phyloP scores from a whole-genome alignment of 2,888 invertebrate species.

The Acleris sparsana region DNA sequence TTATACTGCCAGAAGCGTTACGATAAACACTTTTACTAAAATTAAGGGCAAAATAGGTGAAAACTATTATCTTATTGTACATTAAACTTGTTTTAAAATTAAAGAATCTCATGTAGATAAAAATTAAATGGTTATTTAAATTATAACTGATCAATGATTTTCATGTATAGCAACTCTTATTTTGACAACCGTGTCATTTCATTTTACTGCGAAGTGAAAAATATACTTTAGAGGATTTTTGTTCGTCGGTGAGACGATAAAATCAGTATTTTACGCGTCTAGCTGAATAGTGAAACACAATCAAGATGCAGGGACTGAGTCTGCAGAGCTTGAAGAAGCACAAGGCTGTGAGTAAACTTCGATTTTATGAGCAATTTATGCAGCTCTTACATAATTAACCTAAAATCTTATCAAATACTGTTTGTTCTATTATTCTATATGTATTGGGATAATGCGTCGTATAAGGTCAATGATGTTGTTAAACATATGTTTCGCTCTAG shows the following conservation, averaged over 20 bases:
- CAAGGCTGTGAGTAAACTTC: slow-evolving; percentile 87
- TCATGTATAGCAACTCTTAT: slow-evolving; percentile 14
- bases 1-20: slow-evolving; percentile 7
- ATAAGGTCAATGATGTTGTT: slow-evolving; percentile 28
- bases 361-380: slow-evolving; percentile 37
- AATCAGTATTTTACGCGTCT: slow-evolving; percentile 16
- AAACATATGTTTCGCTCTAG: not conserved
- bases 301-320: slow-evolving; percentile 89
- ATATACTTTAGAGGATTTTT: slow-evolving; percentile 12
- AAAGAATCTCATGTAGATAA: not conserved
- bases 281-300: slow-evolving; percentile 12
- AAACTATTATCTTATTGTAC: no score
- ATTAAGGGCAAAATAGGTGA: no score
- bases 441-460: slow-evolving; percentile 28
- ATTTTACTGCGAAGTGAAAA: slow-evolving; percentile 5
- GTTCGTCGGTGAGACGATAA: slow-evolving; percentile 24
- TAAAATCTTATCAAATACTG: slow-evolving; percentile 43
- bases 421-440: slow-evolving; percentile 27
- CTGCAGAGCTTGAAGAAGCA: slow-evolving; percentile 89
- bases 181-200: slow-evolving; percentile 24
- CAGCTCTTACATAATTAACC: slow-evolving; percentile 79
- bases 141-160: not conserved
- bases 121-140: not conserved
- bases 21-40: no score
- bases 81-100: no score